These are phyloP conservation scores for Serripes groenlandicus DNA, from an alignment of 2,888 invertebrate genomes.

Conservation along the genomic window DNA sequence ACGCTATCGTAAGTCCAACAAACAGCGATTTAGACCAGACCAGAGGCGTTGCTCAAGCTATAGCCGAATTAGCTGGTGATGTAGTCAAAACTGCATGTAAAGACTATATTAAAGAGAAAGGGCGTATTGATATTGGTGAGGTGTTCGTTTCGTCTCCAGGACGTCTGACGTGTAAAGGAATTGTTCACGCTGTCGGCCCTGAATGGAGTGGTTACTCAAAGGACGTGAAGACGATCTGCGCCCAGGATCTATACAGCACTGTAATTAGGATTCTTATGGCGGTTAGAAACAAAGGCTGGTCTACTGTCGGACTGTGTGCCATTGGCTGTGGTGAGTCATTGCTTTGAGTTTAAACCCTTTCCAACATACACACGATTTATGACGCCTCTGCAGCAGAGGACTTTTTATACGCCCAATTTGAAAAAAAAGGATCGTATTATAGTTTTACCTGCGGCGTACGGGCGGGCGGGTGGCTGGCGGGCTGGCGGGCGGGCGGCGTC, in stretches of 20 bases:
- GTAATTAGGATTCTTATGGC: background rate
- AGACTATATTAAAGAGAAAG: background rate
- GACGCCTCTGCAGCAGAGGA: too few species aligned
- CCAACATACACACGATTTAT: too few species aligned
- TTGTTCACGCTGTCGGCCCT: conserved; percentile 7
- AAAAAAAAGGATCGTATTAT: too few species aligned
- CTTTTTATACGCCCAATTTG: too few species aligned
- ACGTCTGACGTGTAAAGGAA: background rate
- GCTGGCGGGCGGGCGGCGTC: too few species aligned
- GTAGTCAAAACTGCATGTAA: background rate
- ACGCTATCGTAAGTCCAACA: conserved; percentile 4
- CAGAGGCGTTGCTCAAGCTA: background rate
- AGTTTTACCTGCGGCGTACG: too few species aligned
- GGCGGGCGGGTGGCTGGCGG: too few species aligned
- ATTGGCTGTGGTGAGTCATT: conserved; percentile 13
- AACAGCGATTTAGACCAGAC: conserved; percentile 10
- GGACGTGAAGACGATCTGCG: conserved; percentile 3
- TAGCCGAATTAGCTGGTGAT: background rate
- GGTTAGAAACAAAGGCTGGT: background rate
- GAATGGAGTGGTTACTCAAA: background rate
- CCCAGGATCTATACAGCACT: conserved; percentile 2
- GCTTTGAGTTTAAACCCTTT: too few species aligned
- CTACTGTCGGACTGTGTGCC: background rate
- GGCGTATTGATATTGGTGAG: conserved; percentile 1
- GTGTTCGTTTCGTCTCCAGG: background rate